Evolutionary conservation across 1,140 invertebrate genomes (phyloP).

Genomic region (Lasioglossum albipes): DNA sequence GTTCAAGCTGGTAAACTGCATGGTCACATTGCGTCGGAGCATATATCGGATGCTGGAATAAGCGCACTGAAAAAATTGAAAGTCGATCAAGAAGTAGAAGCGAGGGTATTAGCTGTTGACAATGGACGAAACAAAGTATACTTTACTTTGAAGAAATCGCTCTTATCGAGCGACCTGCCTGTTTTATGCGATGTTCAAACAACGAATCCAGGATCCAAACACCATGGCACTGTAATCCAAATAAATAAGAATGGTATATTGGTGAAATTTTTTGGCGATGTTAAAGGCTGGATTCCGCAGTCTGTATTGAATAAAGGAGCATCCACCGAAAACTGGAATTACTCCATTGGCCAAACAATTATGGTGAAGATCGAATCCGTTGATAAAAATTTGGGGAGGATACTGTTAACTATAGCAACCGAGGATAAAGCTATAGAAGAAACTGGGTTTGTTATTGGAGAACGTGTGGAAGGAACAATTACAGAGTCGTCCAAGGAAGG

Average conservation of each 20-base stretch:
- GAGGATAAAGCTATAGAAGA: slow-evolving; percentile 33
- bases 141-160: slow-evolving; percentile 82
- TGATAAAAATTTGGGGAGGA: slow-evolving; percentile 71
- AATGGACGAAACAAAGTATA: slow-evolving; percentile 72
- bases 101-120: slow-evolving; percentile 80
- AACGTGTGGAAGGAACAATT: slow-evolving; percentile 67
- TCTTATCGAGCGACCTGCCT: slow-evolving; percentile 79
- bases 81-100: slow-evolving; percentile 78
- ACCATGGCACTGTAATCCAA: slow-evolving; percentile 81
- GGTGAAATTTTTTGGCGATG: slow-evolving; percentile 82
- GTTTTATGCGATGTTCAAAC: slow-evolving; percentile 78
- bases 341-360: slow-evolving; percentile 83
- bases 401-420: slow-evolving; percentile 73
- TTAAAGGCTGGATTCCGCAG: slow-evolving; percentile 82
- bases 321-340: slow-evolving; percentile 76
- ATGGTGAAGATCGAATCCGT: slow-evolving; percentile 77
- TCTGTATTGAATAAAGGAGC: slow-evolving; percentile 79
- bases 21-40: slow-evolving; percentile 71
- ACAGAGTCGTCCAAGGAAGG: slow-evolving; percentile 68
- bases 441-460: slow-evolving; percentile 65
- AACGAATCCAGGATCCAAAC: slow-evolving; percentile 78
- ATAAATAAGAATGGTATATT: slow-evolving; percentile 78
- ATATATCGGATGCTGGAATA: slow-evolving; percentile 64
- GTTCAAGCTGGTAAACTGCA: slow-evolving; percentile 71
- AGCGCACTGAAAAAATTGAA: slow-evolving; percentile 70